Conservation (phyloP, 2,888 invertebrate genomes). For the Gastrophysa polygoni region DNA sequence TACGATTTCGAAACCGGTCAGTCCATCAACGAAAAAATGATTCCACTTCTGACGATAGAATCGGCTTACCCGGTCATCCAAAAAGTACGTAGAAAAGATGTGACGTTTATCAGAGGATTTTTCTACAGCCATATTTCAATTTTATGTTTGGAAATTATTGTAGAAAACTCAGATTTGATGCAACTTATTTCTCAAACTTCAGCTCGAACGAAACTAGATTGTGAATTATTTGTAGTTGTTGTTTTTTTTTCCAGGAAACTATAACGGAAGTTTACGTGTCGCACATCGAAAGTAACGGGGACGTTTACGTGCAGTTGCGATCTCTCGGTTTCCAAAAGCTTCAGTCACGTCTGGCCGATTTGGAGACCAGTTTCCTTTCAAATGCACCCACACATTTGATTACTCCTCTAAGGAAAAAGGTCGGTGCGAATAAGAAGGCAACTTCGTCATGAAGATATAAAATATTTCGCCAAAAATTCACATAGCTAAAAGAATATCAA, state of each 20-base stretch:
- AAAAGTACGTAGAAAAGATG: slow-evolving; percentile 37
- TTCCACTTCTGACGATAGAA: slow-evolving; percentile 48
- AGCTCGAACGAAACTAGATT: too few species aligned
- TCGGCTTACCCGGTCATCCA: slow-evolving; percentile 47
- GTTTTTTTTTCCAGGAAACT: slow-evolving; percentile 38
- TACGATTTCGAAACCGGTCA: slow-evolving; percentile 46
- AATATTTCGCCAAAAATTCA: too few species aligned
- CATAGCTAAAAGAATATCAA: too few species aligned
- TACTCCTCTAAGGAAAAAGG: slow-evolving; percentile 41
- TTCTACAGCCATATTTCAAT: too few species aligned
- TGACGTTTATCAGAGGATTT: too few species aligned
- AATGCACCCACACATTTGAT: slow-evolving; percentile 34
- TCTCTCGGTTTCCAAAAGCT: slow-evolving; percentile 52
- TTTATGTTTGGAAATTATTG: too few species aligned
- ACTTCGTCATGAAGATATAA: too few species aligned
- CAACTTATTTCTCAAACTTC: too few species aligned
- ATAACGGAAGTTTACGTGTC: slow-evolving; percentile 55
- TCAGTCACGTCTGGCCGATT: slow-evolving; percentile 45
- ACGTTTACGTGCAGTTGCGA: slow-evolving; percentile 57
- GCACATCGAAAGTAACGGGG: slow-evolving; percentile 56
- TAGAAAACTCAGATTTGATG: too few species aligned
- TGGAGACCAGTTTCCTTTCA: slow-evolving; percentile 39
- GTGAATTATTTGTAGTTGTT: too few species aligned
- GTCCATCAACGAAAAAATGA: slow-evolving; percentile 50
- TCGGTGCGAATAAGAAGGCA: too few species aligned